Conservation (phyloP, 2,797 vertebrate genomes). For the Protosalanx chinensis region DNA sequence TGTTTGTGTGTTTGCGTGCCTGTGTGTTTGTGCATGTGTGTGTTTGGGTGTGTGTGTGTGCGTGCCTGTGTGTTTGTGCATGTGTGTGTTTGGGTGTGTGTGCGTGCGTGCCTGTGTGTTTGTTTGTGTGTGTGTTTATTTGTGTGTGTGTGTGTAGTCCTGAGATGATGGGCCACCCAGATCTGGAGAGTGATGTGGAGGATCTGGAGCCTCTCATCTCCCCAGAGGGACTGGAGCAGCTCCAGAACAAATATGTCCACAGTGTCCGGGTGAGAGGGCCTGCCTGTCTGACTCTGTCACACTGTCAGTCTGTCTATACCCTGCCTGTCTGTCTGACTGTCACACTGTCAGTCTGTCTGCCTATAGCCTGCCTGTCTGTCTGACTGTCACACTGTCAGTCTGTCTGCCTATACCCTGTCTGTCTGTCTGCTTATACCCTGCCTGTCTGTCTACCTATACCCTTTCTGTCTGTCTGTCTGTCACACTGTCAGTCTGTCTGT, state of each 20-base stretch:
- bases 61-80: no score
- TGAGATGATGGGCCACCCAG: constrained; percentile 90
- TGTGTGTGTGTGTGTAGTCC: constrained; percentile 64
- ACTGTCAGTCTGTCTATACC: no score
- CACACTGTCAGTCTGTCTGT: no score
- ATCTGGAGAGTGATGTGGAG: constrained; percentile 77
- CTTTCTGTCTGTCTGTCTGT: not conserved
- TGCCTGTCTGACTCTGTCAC: not conserved
- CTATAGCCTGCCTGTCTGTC: no score
- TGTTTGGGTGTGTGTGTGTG: no score
- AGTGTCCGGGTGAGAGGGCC: constrained; percentile 80
- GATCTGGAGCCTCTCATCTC: constrained; percentile 83
- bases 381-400: no score
- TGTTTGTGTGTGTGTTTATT: not conserved
- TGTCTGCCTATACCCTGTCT: no score
- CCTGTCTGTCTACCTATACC: not conserved
- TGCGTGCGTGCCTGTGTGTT: not conserved
- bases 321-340: no score
- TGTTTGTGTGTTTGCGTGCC: no score
- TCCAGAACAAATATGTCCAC: constrained; percentile 85
- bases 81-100: not conserved
- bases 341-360: no score
- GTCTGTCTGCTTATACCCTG: not conserved
- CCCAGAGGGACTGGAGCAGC: constrained; percentile 79
- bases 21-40: no score